Base-by-base conservation (phyloP, 1,140 invertebrate genomes). In the Drosophila saltans region DNA sequence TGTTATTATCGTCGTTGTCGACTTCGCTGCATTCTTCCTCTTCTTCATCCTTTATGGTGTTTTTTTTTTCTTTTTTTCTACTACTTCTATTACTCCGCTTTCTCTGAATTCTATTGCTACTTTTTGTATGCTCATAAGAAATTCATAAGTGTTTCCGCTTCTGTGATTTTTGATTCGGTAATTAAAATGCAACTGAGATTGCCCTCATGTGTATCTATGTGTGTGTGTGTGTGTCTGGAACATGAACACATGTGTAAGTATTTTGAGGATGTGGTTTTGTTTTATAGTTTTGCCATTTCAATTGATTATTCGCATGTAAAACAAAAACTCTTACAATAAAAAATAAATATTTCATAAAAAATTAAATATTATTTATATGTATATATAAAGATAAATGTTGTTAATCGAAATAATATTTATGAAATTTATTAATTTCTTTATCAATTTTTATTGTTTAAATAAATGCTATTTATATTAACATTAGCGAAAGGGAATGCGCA, bases 101-200 rank as follows among this genome's bases (percentile, higher is more conserved):
- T 56, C 56, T 74, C 57, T 61, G 63, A 48, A 48, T 79, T 81
- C 72, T 52, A 61, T 69, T 78, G 68, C 55, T 52, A 52, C 21
- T 52, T 52, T 52, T 52, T 52, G 45, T 52, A 72, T 62, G 66
- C 72, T 81, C 82, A 86, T 86, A 88, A 86, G 82, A 86, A 86
- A 86, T 86, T 86, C 82, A 86, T 86, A 86, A 86, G 82, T 86
- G 88, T 88, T 86, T 86, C 83, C 83, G 82, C 83, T 82, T 86
- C 72, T 82, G 69, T 86, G 82, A 86, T 86, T 86, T 88, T 88
- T 86, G 82, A 86, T 86, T 86, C 83, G 83, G 83, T 86, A 86
- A 86, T 86, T 86, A 86, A 86, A 86, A 86, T 86, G 83, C 82
- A 86, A 86, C 82, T 88, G 82, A 88, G 83, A 86, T 86, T 88